These are phyloP conservation scores for Aphaenogaster floridana DNA, from an alignment of 1,140 invertebrate species.

Conservation along the genomic window DNA sequence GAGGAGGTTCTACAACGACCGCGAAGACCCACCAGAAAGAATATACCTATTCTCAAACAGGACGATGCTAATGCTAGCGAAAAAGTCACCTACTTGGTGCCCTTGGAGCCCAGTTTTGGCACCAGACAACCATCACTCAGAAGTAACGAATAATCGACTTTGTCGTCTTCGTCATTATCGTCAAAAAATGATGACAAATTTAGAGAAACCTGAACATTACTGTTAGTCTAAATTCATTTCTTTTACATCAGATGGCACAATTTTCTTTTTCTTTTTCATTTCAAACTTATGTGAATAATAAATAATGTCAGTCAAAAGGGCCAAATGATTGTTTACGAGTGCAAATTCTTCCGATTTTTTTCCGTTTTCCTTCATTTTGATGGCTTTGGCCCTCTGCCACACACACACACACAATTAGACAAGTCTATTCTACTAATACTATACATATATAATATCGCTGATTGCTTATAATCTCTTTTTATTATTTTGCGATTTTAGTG, in stretches of 20 bases:
- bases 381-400: neutral
- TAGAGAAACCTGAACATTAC: slow-evolving; percentile 27
- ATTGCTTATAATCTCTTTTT: neutral
- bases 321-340: neutral
- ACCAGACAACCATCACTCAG: slow-evolving; percentile 77
- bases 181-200: slow-evolving; percentile 5
- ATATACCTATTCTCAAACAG: slow-evolving; percentile 80
- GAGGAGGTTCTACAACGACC: slow-evolving; percentile 79
- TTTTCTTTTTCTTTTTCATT: neutral
- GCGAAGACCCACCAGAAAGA: slow-evolving; percentile 80
- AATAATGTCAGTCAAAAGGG: neutral
- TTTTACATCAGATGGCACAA: neutral
- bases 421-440: neutral
- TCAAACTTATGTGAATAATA: neutral
- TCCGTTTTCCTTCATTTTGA: neutral
- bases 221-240: slow-evolving; percentile 1
- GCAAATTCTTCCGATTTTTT: neutral
- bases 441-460: neutral
- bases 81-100: slow-evolving; percentile 84
- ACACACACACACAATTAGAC: neutral
- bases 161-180: neutral
- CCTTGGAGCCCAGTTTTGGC: slow-evolving; percentile 81
- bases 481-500: neutral
- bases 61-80: slow-evolving; percentile 79
- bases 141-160: slow-evolving; percentile 56